These are phyloP conservation scores for Pollenia angustigena DNA, from an alignment of 2,888 invertebrate species.

Conservation along the genomic window DNA sequence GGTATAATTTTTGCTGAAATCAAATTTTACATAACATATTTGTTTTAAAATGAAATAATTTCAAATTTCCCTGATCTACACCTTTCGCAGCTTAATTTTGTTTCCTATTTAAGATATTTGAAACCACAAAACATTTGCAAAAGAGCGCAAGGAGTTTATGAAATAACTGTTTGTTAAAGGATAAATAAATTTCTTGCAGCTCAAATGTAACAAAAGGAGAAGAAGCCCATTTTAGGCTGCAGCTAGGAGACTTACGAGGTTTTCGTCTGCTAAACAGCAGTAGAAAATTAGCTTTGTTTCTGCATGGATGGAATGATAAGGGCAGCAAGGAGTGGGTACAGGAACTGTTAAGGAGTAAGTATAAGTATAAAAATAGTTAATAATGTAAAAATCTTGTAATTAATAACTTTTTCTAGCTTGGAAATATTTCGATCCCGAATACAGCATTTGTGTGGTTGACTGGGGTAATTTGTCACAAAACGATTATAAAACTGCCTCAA, in stretches of 20 bases:
- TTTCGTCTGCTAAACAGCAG: constrained; percentile 78
- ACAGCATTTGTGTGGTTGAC: constrained; percentile 83
- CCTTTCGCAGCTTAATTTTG: too few species aligned
- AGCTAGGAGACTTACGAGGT: constrained; percentile 80
- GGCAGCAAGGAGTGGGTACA: constrained; percentile 82
- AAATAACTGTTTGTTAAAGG: too few species aligned
- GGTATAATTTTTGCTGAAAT: too few species aligned
- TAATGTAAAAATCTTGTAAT: background rate
- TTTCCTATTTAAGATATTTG: too few species aligned
- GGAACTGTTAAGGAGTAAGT: constrained; percentile 80
- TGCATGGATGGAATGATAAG: constrained; percentile 83
- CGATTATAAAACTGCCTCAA: constrained; percentile 81
- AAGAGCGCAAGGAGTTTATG: too few species aligned
- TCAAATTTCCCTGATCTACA: too few species aligned
- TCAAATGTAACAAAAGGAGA: constrained; percentile 76
- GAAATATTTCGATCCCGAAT: constrained; percentile 79
- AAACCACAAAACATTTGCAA: too few species aligned
- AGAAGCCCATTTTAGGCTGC: constrained; percentile 79
- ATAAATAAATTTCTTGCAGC: constrained; percentile 69
- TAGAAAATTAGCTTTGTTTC: constrained; percentile 80
- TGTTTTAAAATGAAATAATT: too few species aligned
- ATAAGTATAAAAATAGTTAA: constrained; percentile 73
- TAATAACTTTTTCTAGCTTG: constrained; percentile 77
- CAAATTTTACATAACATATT: too few species aligned
- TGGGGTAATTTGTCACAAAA: constrained; percentile 82